Evolutionary conservation across 2,113 vertebrate genomes (phyloP), one percentile per base, ranked within the genome.

Genomic region (Misgurnus mizolepis): DNA sequence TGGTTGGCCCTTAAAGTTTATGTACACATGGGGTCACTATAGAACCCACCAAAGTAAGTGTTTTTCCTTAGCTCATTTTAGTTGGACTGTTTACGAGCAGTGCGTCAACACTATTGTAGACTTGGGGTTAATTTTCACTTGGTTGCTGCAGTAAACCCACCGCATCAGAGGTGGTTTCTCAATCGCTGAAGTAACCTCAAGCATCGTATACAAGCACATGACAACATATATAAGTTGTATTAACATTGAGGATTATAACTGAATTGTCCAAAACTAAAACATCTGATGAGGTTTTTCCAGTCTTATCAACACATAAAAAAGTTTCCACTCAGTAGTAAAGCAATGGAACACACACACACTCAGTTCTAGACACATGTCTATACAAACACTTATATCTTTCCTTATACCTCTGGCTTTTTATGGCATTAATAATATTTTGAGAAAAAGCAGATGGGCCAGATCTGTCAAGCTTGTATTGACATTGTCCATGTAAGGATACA

Each of bases 391-490:
- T 69, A 74, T 56, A 80, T 76, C 79, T 68, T 84, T 18, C 61
- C 75, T 78, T 40, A 77, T 73, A 60, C 70, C 61, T 65, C 71
- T 83, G 76, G 71, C 83, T 78, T 85, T 79, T 83, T 83, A 81
- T 82, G 83, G 84, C 83, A 84, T 78, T 79, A 80, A 81, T 85
- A 81, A 86, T 86, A 81, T 85, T 86, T 83, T 82, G 85, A 85
- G 61, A 65, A 67, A 79, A 83, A 81, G 75, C 85, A 85, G 79
- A 86, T 81, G 81, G 81, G 78, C 81, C 11, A 67, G 67, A 81
- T 80, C 83, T 83, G 81, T 83, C 83, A 83, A 76, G 75, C 66
- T 81, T 81, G 34, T 85, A 85, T 81, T 83, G 70, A 83, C 74
- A 68, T 47, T 86, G 61, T 71, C 81, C 81, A 86, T 86, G 66